phyloP scores from a whole-genome alignment of 2,797 vertebrate genomes.

The Macrochelys suwanniensis region DNA sequence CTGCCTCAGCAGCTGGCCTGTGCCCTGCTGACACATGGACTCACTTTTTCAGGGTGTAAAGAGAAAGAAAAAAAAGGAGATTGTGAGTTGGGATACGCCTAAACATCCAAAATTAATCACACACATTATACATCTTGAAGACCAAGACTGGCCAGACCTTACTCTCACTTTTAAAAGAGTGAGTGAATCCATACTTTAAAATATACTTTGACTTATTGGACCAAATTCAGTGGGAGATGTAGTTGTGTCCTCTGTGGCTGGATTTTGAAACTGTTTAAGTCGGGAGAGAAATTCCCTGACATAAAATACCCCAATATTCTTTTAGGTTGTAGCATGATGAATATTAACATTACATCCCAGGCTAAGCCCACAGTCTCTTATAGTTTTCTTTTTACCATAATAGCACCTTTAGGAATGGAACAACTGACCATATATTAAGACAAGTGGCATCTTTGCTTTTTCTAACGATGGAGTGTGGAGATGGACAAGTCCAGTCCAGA shows the following conservation, averaged over 20 bases:
- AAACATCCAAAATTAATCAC: background rate
- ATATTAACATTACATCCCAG: slow-evolving; percentile 60
- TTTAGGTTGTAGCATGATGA: slow-evolving; percentile 67
- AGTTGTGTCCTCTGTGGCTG: background rate
- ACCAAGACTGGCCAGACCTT: background rate
- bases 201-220: slow-evolving; percentile 1
- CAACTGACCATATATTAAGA: slow-evolving; percentile 60
- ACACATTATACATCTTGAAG: background rate
- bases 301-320: slow-evolving; percentile 51
- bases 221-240: background rate
- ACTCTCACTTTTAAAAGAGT: background rate
- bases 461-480: slow-evolving; percentile 56
- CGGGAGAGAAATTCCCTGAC: slow-evolving; percentile 45
- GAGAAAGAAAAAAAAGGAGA: background rate
- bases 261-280: slow-evolving; percentile 26
- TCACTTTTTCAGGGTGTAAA: background rate
- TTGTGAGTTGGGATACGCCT: background rate
- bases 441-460: slow-evolving; percentile 76
- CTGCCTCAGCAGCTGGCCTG: background rate
- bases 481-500: slow-evolving; percentile 51
- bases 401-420: slow-evolving; percentile 70
- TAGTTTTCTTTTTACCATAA: slow-evolving; percentile 74
- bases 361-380: slow-evolving; percentile 42
- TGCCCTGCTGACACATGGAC: background rate
- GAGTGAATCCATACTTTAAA: background rate